Conservation (phyloP, 2,113 vertebrate species). For the Gymnocephalus cernua region DNA sequence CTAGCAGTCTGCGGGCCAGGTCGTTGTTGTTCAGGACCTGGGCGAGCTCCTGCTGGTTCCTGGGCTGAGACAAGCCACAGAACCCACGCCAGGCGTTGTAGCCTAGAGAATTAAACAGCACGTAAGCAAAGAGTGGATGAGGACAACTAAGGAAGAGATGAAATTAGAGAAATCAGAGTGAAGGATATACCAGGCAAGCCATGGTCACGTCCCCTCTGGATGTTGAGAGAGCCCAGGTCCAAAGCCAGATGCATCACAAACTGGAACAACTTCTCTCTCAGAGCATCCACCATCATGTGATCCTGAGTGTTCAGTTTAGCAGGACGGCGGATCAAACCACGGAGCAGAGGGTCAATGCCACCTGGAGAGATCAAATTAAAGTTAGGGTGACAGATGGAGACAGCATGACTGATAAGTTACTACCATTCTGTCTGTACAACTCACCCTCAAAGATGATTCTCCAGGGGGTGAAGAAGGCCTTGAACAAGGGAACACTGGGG, state of each 20-base stretch:
- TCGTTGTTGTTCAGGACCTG: conserved; percentile 69
- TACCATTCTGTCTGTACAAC: background rate
- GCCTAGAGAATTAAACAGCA: conserved; percentile 64
- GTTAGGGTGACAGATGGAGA: conserved; percentile 4
- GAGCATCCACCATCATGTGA: conserved; percentile 86
- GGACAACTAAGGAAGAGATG: background rate
- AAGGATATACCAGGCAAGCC: conserved; percentile 85
- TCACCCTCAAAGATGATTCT: conserved; percentile 89
- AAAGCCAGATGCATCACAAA: conserved; percentile 79
- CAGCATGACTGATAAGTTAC: background rate
- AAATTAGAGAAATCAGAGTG: background rate
- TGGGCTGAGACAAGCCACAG: conserved; percentile 82
- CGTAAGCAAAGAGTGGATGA: background rate
- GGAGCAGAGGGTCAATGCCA: conserved; percentile 87
- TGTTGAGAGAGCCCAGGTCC: conserved; percentile 88
- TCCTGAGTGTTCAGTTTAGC: conserved; percentile 88
- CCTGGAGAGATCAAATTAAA: conserved; percentile 70
- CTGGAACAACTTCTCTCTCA: conserved; percentile 87
- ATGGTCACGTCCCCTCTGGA: conserved; percentile 87
- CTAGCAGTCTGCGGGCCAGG: conserved; percentile 75
- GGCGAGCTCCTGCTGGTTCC: conserved; percentile 68
- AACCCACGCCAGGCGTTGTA: conserved; percentile 84
- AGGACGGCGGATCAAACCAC: conserved; percentile 82
- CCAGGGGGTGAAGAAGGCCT: conserved; percentile 89
- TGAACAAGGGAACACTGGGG: conserved; percentile 83